Conservation (phyloP, 2,797 vertebrate species). For the Acanthurus leucopareius region DNA sequence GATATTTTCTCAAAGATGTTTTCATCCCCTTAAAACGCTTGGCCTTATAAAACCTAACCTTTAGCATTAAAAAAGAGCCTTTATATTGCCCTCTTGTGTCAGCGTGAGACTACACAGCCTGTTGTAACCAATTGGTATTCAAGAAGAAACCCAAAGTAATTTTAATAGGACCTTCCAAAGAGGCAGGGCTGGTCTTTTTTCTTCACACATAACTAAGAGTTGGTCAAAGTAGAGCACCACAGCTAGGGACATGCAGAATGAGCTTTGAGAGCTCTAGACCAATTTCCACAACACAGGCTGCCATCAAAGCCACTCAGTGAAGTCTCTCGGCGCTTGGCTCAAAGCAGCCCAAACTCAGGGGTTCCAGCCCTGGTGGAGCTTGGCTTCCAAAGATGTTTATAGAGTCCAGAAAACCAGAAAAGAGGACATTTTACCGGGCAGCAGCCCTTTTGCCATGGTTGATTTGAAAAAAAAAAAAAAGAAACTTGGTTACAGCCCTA, state of each 20-base stretch:
- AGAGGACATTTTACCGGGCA: constrained; percentile 35
- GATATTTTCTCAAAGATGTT: constrained; percentile 37
- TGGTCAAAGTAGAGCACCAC: constrained; percentile 21
- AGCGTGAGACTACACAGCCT: constrained; percentile 3
- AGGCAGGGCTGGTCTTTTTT: constrained; percentile 16
- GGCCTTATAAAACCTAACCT: neutral
- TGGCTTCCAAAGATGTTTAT: constrained; percentile 45
- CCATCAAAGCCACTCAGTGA: constrained; percentile 53
- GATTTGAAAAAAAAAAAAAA: constrained; percentile 18
- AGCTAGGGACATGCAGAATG: constrained; percentile 30
- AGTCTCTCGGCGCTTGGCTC: constrained; percentile 43
- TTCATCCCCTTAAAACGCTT: constrained; percentile 36
- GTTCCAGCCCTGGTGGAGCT: constrained; percentile 39
- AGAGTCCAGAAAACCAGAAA: constrained; percentile 51
- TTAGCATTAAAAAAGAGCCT: constrained; percentile 11
- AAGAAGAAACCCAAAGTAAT: constrained; percentile 18
- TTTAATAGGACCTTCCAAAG: constrained; percentile 14
- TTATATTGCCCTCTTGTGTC: constrained; percentile 32
- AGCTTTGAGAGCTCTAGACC: constrained; percentile 41
- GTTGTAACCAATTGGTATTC: neutral
- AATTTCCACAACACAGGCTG: constrained; percentile 49
- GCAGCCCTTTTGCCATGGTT: constrained; percentile 5
- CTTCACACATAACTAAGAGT: constrained; percentile 13
- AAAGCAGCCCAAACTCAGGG: constrained; percentile 38
- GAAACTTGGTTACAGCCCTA: constrained; percentile 18